Evolutionary conservation across 2,113 vertebrate species (phyloP), one percentile per base, ranked within the genome.

Genomic region (Dromas ardeola): DNA sequence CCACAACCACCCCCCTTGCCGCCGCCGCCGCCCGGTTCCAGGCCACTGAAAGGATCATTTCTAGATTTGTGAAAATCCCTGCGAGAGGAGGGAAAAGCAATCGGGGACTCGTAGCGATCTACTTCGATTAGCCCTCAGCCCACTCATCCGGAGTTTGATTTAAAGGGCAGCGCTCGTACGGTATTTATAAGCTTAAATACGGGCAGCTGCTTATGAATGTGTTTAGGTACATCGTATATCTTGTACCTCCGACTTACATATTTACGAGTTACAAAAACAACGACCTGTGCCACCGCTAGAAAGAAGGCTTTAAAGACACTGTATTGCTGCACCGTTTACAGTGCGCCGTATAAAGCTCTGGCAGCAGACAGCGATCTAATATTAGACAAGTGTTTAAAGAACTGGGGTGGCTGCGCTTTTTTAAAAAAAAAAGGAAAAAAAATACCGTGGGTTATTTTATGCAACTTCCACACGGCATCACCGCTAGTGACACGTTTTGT

Each of bases 181-280:
- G 43, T 77, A 66, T 92, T 96, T 79, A 74, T 90, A 93, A 85
- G 87, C 90, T 91, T 93, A 93, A 96, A 93, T 43, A 87, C 15
- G 40, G 81, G 56, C 86, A 76, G 93, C 71, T 87, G 89, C 86
- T 96, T 93, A 87, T 71, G 81, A 87, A 89, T 78, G 77, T 52
- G 63, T 72, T 52, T 58, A 42, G 95, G 73, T 58, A 21, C 73
- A 61, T 96, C 95, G 65, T 97, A 93, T 56, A 78, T 95, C 91
- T 85, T 69, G 30, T 47, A 59, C 38, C 69, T 89, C 56, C 52
- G 55, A 74, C 93, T 74, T 67, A 92, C 22, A 30, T 81, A 93
- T 86, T 93, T 94, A 94, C 47, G 43, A 85, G 26, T 93, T 91
- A 84, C 0, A 95, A 73, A 86, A 90, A 94, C 95, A 88, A 49